Conservation (phyloP, 2,113 vertebrate species). For the Tragelaphus buxtoni region DNA sequence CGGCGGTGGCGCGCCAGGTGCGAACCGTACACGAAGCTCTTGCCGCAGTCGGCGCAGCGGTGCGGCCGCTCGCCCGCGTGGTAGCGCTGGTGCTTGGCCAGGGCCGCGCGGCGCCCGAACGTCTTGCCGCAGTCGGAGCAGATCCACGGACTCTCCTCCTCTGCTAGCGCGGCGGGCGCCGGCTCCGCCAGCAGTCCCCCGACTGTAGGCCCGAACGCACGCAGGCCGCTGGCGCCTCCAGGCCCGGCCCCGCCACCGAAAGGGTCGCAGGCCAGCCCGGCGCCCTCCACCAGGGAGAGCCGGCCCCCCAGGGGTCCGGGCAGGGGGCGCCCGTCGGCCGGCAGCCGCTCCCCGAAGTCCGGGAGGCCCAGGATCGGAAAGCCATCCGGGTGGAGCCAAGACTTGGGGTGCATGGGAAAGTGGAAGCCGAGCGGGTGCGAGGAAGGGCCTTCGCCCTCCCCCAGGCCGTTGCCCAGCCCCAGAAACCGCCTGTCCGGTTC, state of each 20-base stretch:
- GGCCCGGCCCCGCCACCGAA: background rate
- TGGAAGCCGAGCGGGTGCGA: slow-evolving; percentile 61
- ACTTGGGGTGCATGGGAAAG: slow-evolving; percentile 68
- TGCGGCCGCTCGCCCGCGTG: slow-evolving; percentile 81
- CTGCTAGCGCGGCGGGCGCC: slow-evolving; percentile 63
- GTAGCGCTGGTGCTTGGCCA: slow-evolving; percentile 80
- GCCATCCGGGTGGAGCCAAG: slow-evolving; percentile 61
- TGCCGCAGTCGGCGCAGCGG: slow-evolving; percentile 80
- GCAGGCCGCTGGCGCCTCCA: background rate
- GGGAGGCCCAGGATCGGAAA: slow-evolving; percentile 60
- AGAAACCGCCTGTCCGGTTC: background rate
- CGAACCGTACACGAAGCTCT: slow-evolving; percentile 82
- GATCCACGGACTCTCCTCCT: slow-evolving; percentile 72
- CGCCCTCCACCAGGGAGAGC: slow-evolving; percentile 42
- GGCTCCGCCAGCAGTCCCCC: slow-evolving; percentile 54
- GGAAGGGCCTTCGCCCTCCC: slow-evolving; percentile 52
- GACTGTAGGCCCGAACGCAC: background rate
- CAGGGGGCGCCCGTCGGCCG: background rate
- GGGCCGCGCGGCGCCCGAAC: slow-evolving; percentile 79
- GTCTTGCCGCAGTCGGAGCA: slow-evolving; percentile 82
- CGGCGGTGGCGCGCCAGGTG: slow-evolving; percentile 82
- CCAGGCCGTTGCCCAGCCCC: slow-evolving; percentile 57
- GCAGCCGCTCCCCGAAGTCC: slow-evolving; percentile 45
- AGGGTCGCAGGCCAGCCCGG: slow-evolving; percentile 44
- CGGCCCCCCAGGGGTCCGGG: slow-evolving; percentile 15